phyloP scores from a whole-genome alignment of 2,888 invertebrate genomes.

The Chrysolina oricalcia region DNA sequence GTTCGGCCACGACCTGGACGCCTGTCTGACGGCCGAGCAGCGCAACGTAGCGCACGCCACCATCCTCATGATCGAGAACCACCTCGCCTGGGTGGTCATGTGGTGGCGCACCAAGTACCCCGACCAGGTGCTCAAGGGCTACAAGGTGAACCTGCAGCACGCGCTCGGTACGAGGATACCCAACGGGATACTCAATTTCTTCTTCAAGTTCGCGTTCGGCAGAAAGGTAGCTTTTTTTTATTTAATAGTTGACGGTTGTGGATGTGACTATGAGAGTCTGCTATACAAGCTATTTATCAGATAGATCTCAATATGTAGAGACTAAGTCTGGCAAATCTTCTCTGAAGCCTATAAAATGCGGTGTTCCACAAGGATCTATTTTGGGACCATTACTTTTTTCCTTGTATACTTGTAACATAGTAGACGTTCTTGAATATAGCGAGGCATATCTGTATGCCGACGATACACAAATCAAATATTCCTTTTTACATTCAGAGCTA shows the following conservation, averaged over 20 bases:
- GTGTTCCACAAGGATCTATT: too few relatives aligned
- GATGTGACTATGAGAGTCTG: neutral
- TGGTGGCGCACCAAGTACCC: constrained; percentile 96
- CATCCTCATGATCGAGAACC: constrained; percentile 96
- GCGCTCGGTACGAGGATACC: constrained; percentile 91
- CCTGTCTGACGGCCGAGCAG: constrained; percentile 87
- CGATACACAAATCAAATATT: too few relatives aligned
- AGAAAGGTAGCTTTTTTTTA: constrained; percentile 80
- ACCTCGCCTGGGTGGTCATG: constrained; percentile 93
- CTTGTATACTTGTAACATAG: too few relatives aligned
- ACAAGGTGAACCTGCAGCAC: constrained; percentile 92
- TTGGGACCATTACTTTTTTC: too few relatives aligned
- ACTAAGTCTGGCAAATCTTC: too few relatives aligned
- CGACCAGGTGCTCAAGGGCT: constrained; percentile 91
- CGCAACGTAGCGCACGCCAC: constrained; percentile 92
- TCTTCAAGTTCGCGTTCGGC: constrained; percentile 90
- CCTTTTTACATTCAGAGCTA: too few relatives aligned
- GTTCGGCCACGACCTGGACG: constrained; percentile 89
- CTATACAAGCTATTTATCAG: too few relatives aligned
- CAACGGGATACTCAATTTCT: constrained; percentile 89
- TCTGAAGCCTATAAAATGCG: too few relatives aligned
- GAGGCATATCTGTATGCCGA: too few relatives aligned
- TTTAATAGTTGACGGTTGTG: neutral
- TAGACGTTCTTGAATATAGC: too few relatives aligned
- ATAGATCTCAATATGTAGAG: too few relatives aligned